Conservation (phyloP, 2,113 vertebrate species). For the Neodon shergylaensis region DNA sequence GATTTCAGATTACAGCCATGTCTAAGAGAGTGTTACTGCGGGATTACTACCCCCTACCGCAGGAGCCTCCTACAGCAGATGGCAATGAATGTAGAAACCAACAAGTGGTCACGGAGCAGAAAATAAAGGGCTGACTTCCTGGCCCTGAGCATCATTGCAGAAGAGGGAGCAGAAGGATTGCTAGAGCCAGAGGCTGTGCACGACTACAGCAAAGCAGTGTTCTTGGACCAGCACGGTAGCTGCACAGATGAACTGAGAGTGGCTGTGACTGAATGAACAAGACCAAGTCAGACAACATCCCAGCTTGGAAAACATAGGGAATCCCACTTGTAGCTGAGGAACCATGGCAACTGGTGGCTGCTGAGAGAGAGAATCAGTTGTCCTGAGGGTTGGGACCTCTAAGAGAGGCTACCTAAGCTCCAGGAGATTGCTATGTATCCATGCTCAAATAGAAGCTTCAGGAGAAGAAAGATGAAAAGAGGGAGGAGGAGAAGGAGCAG, state of each 20-base stretch:
- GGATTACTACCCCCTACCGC: background rate
- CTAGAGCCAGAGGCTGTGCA: background rate
- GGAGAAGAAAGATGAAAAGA: background rate
- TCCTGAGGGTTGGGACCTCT: background rate
- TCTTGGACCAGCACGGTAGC: background rate
- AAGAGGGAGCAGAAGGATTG: background rate
- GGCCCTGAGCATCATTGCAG: background rate
- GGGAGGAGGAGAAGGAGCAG: background rate
- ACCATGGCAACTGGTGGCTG: background rate
- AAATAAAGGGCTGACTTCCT: background rate
- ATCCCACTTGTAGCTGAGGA: background rate
- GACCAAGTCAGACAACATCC: background rate
- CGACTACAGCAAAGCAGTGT: too few relatives aligned
- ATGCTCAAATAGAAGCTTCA: background rate
- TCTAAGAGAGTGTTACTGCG: background rate
- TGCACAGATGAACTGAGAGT: background rate
- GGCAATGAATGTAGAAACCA: background rate
- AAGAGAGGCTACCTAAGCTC: too few relatives aligned
- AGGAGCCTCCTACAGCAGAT: background rate
- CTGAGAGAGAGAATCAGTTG: background rate
- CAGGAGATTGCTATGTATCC: background rate
- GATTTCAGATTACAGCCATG: too few relatives aligned
- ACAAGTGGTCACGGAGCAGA: background rate
- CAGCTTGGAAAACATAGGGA: background rate
- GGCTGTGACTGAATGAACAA: background rate